These are phyloP conservation scores for Adoxophyes honmai DNA, from an alignment of 1,140 invertebrate genomes.

Conservation along the genomic window DNA sequence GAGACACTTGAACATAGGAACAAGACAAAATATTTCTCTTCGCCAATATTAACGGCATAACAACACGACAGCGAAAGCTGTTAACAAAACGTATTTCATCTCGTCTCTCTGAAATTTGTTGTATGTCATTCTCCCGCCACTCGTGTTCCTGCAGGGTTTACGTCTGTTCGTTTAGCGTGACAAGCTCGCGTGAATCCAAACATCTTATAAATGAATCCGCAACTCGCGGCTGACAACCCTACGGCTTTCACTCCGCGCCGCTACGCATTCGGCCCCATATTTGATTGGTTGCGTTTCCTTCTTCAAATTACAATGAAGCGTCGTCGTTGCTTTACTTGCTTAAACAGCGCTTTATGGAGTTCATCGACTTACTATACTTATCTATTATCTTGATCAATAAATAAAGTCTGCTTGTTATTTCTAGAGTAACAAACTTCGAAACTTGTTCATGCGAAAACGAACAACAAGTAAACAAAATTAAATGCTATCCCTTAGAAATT, in stretches of 20 bases:
- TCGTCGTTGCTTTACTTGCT: not conserved
- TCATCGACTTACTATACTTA: constrained; percentile 1
- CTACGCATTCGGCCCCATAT: not conserved
- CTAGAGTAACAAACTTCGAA: constrained; percentile 1
- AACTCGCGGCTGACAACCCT: constrained; percentile 10
- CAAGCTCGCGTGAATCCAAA: constrained; percentile 14
- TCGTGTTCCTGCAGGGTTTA: constrained; percentile 3
- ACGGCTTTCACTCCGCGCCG: not conserved
- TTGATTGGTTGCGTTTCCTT: constrained; percentile 5
- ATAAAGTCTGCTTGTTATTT: constrained; percentile 12
- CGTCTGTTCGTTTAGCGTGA: constrained; percentile 11
- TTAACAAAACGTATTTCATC: not conserved
- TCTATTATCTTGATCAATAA: constrained; percentile 7
- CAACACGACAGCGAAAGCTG: not conserved
- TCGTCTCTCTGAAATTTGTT: not conserved
- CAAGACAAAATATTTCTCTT: not conserved
- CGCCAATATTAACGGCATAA: not conserved
- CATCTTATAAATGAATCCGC: constrained; percentile 14
- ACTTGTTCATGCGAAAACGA: not conserved
- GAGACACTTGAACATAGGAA: not conserved
- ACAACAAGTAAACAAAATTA: constrained; percentile 2
- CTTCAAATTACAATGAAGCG: constrained; percentile 1
- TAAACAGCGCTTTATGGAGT: not conserved
- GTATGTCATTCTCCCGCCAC: not conserved
- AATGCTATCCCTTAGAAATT: not conserved